These are phyloP conservation scores for Manis javanica DNA, from an alignment of 2,797 vertebrate species.

Conservation along the genomic window DNA sequence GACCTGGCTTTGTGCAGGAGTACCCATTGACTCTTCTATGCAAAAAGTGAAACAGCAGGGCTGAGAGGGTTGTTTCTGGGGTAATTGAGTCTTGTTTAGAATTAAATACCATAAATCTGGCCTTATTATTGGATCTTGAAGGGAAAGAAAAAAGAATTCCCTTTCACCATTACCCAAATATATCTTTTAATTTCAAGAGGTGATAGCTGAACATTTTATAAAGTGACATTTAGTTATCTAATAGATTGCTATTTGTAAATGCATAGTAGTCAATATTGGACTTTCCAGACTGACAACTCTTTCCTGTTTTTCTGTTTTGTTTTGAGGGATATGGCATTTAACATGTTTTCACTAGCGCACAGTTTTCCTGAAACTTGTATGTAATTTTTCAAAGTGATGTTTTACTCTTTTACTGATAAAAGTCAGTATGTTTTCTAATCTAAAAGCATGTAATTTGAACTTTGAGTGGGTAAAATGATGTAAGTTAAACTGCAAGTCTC, in stretches of 20 bases:
- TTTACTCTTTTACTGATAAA: not conserved
- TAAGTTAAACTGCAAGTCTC: not conserved
- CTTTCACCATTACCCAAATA: not conserved
- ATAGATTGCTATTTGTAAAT: not conserved
- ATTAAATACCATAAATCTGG: not conserved
- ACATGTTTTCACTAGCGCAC: not conserved
- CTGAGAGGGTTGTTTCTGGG: not conserved
- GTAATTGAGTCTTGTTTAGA: not conserved
- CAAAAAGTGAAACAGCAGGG: not conserved
- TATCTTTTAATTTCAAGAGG: not conserved
- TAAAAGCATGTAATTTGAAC: not conserved
- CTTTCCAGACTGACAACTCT: not conserved
- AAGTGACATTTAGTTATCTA: not conserved
- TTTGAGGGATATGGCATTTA: not conserved
- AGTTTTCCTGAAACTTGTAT: not conserved
- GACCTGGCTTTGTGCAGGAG: not conserved
- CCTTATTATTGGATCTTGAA: not conserved
- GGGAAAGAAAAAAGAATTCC: not conserved
- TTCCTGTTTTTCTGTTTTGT: not conserved
- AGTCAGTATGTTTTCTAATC: not conserved
- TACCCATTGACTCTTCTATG: not conserved
- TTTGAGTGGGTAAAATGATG: not conserved
- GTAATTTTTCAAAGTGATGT: not conserved
- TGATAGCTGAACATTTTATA: not conserved
- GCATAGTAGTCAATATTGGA: not conserved